Conservation (phyloP, 2,113 vertebrate species). For the Elephas maximus region DNA sequence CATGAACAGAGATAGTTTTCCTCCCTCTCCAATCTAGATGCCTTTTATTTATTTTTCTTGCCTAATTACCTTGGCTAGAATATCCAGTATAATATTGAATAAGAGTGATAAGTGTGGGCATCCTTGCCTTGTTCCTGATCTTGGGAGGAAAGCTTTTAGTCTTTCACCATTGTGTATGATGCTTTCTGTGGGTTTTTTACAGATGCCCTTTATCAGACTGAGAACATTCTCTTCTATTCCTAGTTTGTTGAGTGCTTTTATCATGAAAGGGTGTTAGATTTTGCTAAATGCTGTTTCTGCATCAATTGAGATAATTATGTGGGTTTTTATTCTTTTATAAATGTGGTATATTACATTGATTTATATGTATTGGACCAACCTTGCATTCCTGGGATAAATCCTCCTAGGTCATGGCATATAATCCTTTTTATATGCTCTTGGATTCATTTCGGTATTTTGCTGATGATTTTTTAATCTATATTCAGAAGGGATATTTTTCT, state of each 20-base stretch:
- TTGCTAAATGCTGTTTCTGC: constrained; percentile 6
- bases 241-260: not conserved
- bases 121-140: not conserved
- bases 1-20: not conserved
- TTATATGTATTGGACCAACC: constrained; percentile 26
- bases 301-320: not conserved
- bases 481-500: not conserved
- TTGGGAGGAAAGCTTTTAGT: not conserved
- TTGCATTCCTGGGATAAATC: constrained; percentile 8
- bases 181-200: not conserved
- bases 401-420: not conserved
- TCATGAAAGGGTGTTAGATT: not conserved
- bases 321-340: not conserved
- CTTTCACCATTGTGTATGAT: not conserved
- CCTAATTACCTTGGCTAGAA: not conserved
- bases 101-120: not conserved
- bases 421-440: not conserved
- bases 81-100: not conserved
- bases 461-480: not conserved
- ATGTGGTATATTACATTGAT: not conserved
- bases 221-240: not conserved
- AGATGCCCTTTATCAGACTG: not conserved
- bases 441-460: not conserved
- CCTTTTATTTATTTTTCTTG: constrained; percentile 18
- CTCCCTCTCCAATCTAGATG: not conserved